Conservation (phyloP, 2,113 vertebrate species). For the Nipponia nippon region DNA sequence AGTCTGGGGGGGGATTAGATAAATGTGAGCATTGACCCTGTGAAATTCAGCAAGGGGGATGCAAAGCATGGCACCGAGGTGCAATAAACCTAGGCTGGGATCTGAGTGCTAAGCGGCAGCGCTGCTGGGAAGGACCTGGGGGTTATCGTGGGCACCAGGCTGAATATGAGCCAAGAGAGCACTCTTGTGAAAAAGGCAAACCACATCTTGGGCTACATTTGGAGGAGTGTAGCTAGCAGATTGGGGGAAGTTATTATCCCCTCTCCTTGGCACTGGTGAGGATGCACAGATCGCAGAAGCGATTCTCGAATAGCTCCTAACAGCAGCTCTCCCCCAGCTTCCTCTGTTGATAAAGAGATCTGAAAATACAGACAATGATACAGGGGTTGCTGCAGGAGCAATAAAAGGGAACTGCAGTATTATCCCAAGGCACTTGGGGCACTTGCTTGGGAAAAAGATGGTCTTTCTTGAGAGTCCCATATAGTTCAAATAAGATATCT, state of each 20-base stretch:
- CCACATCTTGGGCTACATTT: slow-evolving; percentile 48
- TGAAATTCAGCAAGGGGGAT: background rate
- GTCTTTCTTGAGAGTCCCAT: background rate
- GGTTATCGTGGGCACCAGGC: background rate
- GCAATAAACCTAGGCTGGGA: background rate
- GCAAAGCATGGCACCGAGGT: background rate
- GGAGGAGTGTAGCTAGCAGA: background rate
- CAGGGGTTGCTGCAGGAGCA: background rate
- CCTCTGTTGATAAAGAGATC: background rate
- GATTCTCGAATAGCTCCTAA: background rate
- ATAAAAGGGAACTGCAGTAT: background rate
- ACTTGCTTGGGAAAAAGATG: background rate
- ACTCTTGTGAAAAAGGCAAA: slow-evolving; percentile 1
- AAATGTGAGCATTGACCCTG: background rate
- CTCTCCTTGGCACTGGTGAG: background rate
- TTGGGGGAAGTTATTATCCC: slow-evolving; percentile 11
- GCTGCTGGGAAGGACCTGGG: background rate
- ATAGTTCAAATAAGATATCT: background rate
- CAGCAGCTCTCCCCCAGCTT: background rate
- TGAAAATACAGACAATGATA: background rate
- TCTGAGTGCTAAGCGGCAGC: accelerated
- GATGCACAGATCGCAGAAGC: background rate
- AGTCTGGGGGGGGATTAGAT: background rate
- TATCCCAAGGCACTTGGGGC: background rate
- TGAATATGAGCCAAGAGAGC: slow-evolving; percentile 27